Base-by-base conservation (phyloP, 1,140 invertebrate species). In the Pissodes strobi region DNA sequence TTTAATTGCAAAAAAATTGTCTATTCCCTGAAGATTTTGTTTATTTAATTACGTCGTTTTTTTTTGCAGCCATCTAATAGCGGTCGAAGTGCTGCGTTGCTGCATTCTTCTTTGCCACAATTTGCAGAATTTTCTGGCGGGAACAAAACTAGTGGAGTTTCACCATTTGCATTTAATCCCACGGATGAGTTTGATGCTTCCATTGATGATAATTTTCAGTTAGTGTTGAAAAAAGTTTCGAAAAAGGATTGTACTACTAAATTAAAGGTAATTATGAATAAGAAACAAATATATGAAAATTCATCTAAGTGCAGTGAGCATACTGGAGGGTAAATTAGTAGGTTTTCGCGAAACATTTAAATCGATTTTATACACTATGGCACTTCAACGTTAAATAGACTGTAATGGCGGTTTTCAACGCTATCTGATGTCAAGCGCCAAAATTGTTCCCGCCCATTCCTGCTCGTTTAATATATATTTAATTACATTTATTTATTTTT, bases 191-290 rank as follows among this genome's bases (percentile, higher is more conserved):
- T 84, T 38, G 86, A 86, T 63, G 77, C 81, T 2, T 81, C 78
- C 58, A 78, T 89, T n/a, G 83, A 85, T 72, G 78, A 82, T 13
- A 82, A 82, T 70, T 85, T 88, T 72, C 85, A 87, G 70, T 71
- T 90, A 5, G 81, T 87, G 22, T 76, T 91, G 13, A 88, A 88
- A 59, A 90, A 90, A 79, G 84, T 95, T 79, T 86, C 84, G 18
- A 96, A 96, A 76, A 93, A 91, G 76, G 92, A 95, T 85, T 79
- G 85, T 2, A 88, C 86, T 1, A 96, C 93, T 2, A 94, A 92
- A 79, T 83, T 89, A 27, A 95, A 94, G 82, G 90, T 90, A 57
- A n/a, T 59, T 10, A 1, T 27, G 21, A 46, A 53, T 15, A 34
- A 1, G 6, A 8, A 25, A 1, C 12, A 30, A 6, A 30, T 30